These are phyloP conservation scores for Nothobranchius furzeri DNA, from an alignment of 2,113 vertebrate species.

Conservation along the genomic window DNA sequence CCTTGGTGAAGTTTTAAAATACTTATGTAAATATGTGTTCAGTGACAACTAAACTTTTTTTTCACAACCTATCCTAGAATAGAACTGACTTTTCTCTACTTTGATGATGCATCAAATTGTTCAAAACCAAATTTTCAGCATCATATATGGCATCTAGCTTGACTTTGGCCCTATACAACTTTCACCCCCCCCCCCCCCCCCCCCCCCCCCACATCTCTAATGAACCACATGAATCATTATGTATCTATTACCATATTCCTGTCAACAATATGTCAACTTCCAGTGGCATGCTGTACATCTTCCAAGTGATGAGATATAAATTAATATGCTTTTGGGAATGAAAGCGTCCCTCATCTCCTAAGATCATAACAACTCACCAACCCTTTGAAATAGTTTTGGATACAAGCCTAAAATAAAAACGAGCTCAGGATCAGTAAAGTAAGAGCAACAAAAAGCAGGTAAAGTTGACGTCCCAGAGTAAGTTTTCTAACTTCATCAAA, in stretches of 20 bases:
- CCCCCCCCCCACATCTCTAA: not conserved
- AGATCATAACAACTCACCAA: slow-evolving; percentile 22
- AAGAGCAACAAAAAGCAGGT: slow-evolving; percentile 30
- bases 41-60: not conserved
- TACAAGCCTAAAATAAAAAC: slow-evolving; percentile 42
- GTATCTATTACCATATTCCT: slow-evolving; percentile 30
- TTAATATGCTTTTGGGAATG: slow-evolving; percentile 32
- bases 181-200: not conserved
- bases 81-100: slow-evolving; percentile 7
- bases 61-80: not conserved
- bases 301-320: slow-evolving; percentile 34
- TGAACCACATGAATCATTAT: slow-evolving; percentile 44
- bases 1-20: not conserved
- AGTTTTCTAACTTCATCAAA: slow-evolving; percentile 47
- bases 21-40: not conserved
- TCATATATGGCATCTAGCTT: too few relatives aligned
- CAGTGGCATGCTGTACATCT: slow-evolving; percentile 26
- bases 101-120: slow-evolving; percentile 2
- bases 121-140: not conserved
- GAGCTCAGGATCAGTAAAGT: slow-evolving; percentile 30
- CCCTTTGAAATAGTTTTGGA: slow-evolving; percentile 7
- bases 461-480: slow-evolving; percentile 44
- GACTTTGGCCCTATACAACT: not conserved
- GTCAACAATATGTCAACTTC: slow-evolving; percentile 20
- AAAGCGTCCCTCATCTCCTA: slow-evolving; percentile 18